Percentiles rank a stretch among this genome's conserved stretches.
Conservation (phyloP, 35 echinoderm and acorn worm species). For the Ptychodera flava region DNA sequence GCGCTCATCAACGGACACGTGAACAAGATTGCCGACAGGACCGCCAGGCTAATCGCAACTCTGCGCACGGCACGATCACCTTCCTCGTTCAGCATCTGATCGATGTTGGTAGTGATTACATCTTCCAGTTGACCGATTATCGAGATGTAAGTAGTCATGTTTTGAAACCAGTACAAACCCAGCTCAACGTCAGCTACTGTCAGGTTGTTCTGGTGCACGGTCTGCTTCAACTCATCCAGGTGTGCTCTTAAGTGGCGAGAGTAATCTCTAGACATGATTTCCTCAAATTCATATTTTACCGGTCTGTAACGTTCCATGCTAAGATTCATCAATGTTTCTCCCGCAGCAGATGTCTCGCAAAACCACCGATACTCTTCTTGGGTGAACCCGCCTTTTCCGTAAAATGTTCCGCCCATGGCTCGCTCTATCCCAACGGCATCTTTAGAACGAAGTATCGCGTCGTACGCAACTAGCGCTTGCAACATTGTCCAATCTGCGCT, state of each 20-base stretch:
- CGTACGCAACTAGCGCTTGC: neutral
- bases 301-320: neutral
- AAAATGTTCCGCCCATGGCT: neutral
- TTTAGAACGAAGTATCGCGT: neutral
- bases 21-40: neutral
- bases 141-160: slow-evolving; percentile 4
- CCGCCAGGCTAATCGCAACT: neutral
- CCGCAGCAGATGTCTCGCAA: neutral
- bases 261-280: neutral
- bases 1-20: neutral
- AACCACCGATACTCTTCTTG: neutral
- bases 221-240: neutral
- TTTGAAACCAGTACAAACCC: slow-evolving; percentile 19
- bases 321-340: neutral
- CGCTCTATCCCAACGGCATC: neutral
- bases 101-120: neutral
- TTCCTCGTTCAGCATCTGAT: neutral
- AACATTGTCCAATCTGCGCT: neutral
- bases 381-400: neutral
- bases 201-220: neutral
- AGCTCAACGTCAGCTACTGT: neutral
- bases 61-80: neutral
- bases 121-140: neutral
- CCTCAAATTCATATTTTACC: neutral
- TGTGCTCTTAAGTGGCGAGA: neutral